Conservation (phyloP, 2,797 vertebrate species). For the Gymnothorax reevesii region DNA sequence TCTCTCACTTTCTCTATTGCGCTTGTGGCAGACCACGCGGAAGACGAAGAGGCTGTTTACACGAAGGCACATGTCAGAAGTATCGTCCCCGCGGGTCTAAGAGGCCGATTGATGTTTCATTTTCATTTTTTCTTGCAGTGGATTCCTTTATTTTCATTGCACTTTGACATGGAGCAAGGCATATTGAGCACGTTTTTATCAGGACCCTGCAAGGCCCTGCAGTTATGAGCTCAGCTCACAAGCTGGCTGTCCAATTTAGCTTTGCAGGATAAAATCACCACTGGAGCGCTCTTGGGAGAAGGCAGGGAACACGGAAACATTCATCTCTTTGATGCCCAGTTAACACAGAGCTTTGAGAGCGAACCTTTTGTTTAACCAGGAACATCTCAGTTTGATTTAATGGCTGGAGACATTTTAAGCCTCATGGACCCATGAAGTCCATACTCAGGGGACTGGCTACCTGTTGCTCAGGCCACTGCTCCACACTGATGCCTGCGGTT, state of each 20-base stretch:
- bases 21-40: background rate
- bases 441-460: background rate
- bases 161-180: background rate
- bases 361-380: constrained; percentile 2
- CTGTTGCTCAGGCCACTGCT: constrained; percentile 1
- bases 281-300: background rate
- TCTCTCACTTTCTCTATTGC: background rate
- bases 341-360: background rate
- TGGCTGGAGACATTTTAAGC: background rate
- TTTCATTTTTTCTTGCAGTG: background rate
- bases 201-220: background rate
- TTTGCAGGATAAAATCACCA: background rate
- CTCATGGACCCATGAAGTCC: background rate
- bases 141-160: background rate
- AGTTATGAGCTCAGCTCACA: background rate
- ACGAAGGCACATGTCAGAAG: background rate
- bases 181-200: background rate
- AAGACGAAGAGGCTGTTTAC: background rate
- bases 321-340: background rate
- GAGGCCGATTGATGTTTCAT: constrained; percentile 47
- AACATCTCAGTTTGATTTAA: background rate
- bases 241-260: background rate
- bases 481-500: background rate
- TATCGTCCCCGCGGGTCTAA: constrained; percentile 50
- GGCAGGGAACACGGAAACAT: background rate